Base-by-base conservation (phyloP, 2,113 vertebrate genomes). In the Leiothrix lutea region DNA sequence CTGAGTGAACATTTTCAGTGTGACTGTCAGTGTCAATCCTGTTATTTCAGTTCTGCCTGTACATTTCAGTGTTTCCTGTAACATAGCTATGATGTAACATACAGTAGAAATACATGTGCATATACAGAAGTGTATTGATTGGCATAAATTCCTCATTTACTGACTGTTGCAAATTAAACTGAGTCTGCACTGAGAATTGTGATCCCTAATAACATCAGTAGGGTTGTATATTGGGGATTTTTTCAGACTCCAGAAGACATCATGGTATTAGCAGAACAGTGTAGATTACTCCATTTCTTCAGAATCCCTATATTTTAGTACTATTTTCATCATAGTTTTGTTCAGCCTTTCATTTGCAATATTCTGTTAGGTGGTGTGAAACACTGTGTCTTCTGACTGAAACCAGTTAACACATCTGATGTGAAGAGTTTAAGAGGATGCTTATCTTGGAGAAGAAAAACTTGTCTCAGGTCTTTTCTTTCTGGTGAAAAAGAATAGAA, bases 401-500 rank as follows among this genome's bases (percentile, higher is more conserved):
- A 93, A 75, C 14, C 24, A n/a, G 60, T 71, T 85, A 87, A 48
- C 24, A 51, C 10, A 40, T 72, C n/a, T 90, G 66, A 85, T 81
- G 36, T 71, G 73, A 74, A 67, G 65, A 83, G 48, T 54, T 16
- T 78, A 70, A 73, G 56, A 86, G 64, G 19, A 54, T 84, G 44
- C 44, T 44, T 77, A 24, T 65, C n/a, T 77, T 92, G 26, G 47
- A 87, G 81, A 75, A 91, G n/a, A 50, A 87, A 87, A 91, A 8
- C 12, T 60, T 54, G 10, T 81, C 17, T 66, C 6, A 15, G 77
- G 40, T 38, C 54, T 45, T 58, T 73, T 73, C 64, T 90, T 75
- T 84, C 24, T 42, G 47, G 35, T 78, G 33, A 47, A 81, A 84
- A 87, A 74, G 65, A 93, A 65, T 29, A 86, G 71, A 80, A 97